A percentile compares a stretch with the other conserved stretches of the same genome.
These are phyloP conservation scores for Drosophila formosana DNA, from an alignment of 2,888 invertebrate species.

Conservation along the genomic window DNA sequence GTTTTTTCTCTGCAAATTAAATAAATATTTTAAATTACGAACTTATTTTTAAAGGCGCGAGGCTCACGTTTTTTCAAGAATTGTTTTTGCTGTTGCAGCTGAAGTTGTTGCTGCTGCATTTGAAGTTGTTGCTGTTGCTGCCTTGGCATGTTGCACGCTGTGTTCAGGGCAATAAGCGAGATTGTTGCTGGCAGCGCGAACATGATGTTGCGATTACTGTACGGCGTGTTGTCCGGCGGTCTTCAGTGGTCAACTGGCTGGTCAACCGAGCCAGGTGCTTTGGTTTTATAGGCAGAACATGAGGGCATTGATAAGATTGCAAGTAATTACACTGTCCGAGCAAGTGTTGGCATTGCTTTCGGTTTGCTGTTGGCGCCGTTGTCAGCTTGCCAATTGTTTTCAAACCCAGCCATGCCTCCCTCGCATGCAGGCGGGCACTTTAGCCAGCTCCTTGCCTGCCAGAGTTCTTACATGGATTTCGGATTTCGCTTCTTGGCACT, in stretches of 20 bases:
- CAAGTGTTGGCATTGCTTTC: slow-evolving; percentile 42
- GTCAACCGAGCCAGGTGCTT: slow-evolving; percentile 6
- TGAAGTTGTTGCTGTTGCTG: slow-evolving; percentile 16
- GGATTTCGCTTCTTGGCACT: slow-evolving; percentile 66
- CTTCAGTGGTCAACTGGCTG: background rate
- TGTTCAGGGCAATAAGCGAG: slow-evolving; percentile 26
- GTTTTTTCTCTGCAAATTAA: slow-evolving; percentile 4
- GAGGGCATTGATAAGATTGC: slow-evolving; percentile 49
- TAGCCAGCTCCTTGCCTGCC: slow-evolving; percentile 34
- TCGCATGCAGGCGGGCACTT: slow-evolving; percentile 22
- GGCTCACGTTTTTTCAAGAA: slow-evolving; percentile 10
- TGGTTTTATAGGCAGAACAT: slow-evolving; percentile 13
- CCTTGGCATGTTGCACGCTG: slow-evolving; percentile 29
- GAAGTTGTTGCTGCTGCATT: background rate
- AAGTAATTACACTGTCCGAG: slow-evolving; percentile 54
- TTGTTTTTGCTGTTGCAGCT: background rate
- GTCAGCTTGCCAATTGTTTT: slow-evolving; percentile 64
- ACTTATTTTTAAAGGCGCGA: background rate
- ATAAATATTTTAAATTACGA: background rate
- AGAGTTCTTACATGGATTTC: slow-evolving; percentile 30
- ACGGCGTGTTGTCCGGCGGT: slow-evolving; percentile 1
- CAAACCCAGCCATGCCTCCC: background rate
- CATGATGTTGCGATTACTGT: slow-evolving; percentile 26
- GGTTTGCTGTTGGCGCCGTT: slow-evolving; percentile 30
- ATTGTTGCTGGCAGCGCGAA: slow-evolving; percentile 29